A percentile compares a stretch with the other conserved stretches of the same genome.
phyloP scores from a whole-genome alignment of 2,113 vertebrate species.

The Artemisiospiza belli region DNA sequence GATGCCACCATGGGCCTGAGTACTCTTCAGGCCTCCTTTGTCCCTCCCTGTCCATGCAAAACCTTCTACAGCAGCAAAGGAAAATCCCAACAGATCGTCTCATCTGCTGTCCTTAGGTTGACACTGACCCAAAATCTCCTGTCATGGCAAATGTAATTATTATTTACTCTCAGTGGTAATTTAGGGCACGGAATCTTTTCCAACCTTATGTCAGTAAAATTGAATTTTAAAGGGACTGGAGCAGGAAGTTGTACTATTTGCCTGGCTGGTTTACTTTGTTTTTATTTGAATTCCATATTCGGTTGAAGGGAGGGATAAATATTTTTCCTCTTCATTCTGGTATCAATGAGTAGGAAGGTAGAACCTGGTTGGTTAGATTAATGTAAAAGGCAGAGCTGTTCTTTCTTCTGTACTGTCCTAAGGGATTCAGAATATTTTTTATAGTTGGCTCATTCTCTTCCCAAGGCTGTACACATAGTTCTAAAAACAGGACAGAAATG shows the following conservation, averaged over 20 bases:
- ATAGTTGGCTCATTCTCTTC: not conserved
- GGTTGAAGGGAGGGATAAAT: not conserved
- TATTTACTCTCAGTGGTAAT: slow-evolving; percentile 49
- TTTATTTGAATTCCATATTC: slow-evolving; percentile 45
- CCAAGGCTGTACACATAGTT: not conserved
- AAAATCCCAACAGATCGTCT: not conserved
- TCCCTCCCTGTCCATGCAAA: not conserved
- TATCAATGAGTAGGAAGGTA: not conserved
- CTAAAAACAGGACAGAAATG: slow-evolving; percentile 38
- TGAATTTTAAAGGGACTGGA: not conserved
- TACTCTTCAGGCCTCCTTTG: not conserved
- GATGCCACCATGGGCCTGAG: not conserved
- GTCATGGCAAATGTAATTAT: slow-evolving; percentile 21
- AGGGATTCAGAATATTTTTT: not conserved
- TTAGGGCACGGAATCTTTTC: slow-evolving; percentile 37
- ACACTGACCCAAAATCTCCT: slow-evolving; percentile 19
- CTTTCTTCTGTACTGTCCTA: not conserved
- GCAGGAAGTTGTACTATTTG: slow-evolving; percentile 46
- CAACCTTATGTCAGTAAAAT: slow-evolving; percentile 25
- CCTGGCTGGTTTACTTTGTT: slow-evolving; percentile 7
- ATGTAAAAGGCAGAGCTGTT: not conserved
- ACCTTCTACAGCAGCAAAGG: not conserved
- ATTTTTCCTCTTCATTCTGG: slow-evolving; percentile 4
- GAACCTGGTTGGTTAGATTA: not conserved
- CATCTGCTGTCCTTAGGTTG: slow-evolving; percentile 46